Percentiles rank a stretch among this genome's conserved stretches.
Conservation (phyloP, 2,113 vertebrate species). For the Malurus elegans region DNA sequence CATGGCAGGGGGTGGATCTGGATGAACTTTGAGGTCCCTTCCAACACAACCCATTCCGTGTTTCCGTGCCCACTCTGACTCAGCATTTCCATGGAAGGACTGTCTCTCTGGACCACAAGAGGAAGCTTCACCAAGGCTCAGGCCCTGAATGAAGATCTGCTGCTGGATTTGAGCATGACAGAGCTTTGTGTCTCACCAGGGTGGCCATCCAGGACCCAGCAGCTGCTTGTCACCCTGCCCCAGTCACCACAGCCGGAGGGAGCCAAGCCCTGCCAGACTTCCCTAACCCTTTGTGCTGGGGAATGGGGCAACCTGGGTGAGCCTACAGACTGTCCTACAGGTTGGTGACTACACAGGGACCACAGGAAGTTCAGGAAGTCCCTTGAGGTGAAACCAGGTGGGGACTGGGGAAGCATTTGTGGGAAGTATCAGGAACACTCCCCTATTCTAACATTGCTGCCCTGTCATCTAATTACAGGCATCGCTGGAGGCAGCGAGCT, state of each 20-base stretch:
- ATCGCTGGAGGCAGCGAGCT: rapidly evolving
- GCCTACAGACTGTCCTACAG: background rate
- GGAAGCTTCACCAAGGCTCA: background rate
- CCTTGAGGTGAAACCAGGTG: background rate
- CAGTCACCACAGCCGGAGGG: background rate
- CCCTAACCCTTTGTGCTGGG: background rate
- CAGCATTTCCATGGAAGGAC: background rate
- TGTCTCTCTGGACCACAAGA: background rate
- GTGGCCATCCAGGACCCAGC: background rate
- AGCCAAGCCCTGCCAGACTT: background rate
- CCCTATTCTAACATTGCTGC: background rate
- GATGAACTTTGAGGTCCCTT: background rate
- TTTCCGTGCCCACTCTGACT: background rate
- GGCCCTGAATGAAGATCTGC: background rate
- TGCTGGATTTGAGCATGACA: background rate
- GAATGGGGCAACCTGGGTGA: background rate
- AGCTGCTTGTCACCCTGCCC: background rate
- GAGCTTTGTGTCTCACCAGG: background rate
- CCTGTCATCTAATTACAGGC: background rate
- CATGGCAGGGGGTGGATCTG: rapidly evolving
- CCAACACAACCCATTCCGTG: background rate
- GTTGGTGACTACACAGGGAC: background rate
- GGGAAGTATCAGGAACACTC: background rate
- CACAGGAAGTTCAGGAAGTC: slow-evolving; percentile 2
- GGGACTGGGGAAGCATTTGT: background rate